A percentile compares a stretch with the other conserved stretches of the same genome.
phyloP scores from a whole-genome alignment of 2,797 vertebrate species.

The Pseudochaenichthys georgianus region DNA sequence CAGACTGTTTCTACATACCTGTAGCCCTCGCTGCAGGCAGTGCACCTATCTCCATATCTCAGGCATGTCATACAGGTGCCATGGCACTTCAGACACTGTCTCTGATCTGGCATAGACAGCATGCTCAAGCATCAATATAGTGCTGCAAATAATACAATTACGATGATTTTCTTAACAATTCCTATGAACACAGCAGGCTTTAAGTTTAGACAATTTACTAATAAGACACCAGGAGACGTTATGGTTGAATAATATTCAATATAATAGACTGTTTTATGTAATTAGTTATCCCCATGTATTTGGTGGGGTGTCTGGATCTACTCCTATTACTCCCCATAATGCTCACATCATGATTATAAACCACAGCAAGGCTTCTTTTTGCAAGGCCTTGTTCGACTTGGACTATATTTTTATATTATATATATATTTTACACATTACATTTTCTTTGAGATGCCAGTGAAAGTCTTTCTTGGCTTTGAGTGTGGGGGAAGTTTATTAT shows the following conservation, averaged over 20 bases:
- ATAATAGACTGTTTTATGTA: background rate
- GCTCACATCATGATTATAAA: background rate
- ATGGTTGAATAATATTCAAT: background rate
- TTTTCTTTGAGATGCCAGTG: too few relatives aligned
- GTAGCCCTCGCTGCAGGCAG: slow-evolving; percentile 88
- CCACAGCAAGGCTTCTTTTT: background rate
- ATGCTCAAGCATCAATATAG: background rate
- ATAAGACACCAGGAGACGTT: background rate
- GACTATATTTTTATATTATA: too few relatives aligned
- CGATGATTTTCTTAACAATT: background rate
- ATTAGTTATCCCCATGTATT: background rate
- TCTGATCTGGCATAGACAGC: slow-evolving; percentile 82
- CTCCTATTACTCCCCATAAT: background rate
- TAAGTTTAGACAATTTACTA: background rate
- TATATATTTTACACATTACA: too few relatives aligned
- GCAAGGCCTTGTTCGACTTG: too few relatives aligned
- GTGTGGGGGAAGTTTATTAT: too few relatives aligned
- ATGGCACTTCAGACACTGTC: slow-evolving; percentile 89
- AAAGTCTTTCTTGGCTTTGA: too few relatives aligned
- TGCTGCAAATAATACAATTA: background rate
- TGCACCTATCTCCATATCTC: slow-evolving; percentile 87
- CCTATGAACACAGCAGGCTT: background rate
- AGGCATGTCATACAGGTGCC: slow-evolving; percentile 88
- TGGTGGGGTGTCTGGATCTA: background rate
- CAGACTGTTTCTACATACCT: slow-evolving; percentile 78